Conservation (phyloP, 2,797 vertebrate genomes). For the Cercopithecus diana region DNA sequence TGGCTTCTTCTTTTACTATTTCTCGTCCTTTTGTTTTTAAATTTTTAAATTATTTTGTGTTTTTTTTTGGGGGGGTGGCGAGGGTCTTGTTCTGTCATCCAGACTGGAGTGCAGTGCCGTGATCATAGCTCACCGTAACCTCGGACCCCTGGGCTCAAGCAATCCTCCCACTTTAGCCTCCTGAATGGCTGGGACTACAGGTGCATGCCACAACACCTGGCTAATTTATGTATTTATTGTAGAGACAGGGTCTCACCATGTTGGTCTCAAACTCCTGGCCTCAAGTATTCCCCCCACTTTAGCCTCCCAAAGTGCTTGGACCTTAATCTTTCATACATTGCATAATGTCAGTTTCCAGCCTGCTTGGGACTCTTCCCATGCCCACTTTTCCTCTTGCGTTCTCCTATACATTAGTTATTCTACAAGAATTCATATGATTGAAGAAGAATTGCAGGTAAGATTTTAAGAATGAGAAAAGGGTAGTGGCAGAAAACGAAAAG, state of each 20-base stretch:
- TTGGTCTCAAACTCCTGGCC: not conserved
- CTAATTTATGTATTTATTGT: not conserved
- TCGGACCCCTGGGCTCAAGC: not conserved
- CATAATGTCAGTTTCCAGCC: not conserved
- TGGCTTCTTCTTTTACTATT: not conserved
- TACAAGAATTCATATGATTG: not conserved
- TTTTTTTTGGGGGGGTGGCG: accelerated
- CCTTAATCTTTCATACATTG: not conserved
- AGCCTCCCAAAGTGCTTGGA: not conserved
- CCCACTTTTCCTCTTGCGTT: not conserved
- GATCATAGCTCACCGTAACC: not conserved
- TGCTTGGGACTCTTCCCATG: not conserved
- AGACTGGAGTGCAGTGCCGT: not conserved
- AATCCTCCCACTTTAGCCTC: not conserved
- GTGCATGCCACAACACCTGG: not conserved
- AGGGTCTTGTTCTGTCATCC: not conserved
- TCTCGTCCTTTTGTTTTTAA: not conserved
- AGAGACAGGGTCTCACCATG: not conserved
- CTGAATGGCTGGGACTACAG: not conserved
- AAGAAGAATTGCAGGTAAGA: not conserved
- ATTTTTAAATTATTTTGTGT: not conserved
- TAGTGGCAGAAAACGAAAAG: not conserved
- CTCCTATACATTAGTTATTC: not conserved
- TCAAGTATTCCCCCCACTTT: not conserved
- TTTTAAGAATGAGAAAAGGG: not conserved